Percentiles rank a stretch among this genome's conserved stretches.
phyloP scores from a whole-genome alignment of 2,888 invertebrate genomes.

The Athrips mouffetella region DNA sequence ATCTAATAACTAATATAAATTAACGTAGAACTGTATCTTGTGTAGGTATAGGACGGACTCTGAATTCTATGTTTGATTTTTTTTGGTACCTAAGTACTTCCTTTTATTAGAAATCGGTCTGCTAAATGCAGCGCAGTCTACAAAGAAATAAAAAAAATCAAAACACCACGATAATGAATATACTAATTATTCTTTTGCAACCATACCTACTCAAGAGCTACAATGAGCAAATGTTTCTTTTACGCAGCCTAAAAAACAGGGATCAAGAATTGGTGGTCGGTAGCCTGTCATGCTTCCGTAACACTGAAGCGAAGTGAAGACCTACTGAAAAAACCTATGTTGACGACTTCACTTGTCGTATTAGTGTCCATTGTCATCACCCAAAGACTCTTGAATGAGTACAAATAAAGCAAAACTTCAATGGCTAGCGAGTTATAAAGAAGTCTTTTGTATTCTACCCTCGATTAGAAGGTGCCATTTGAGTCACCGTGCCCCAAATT shows the following conservation, averaged over 20 bases:
- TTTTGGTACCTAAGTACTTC: too few relatives aligned
- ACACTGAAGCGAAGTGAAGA: background rate
- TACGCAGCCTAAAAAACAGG: slow-evolving; percentile 18
- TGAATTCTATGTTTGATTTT: too few relatives aligned
- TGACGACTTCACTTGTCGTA: background rate
- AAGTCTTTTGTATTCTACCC: background rate
- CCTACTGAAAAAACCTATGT: background rate
- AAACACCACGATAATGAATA: slow-evolving; percentile 45
- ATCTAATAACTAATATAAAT: too few relatives aligned
- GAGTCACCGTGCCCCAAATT: slow-evolving; percentile 50
- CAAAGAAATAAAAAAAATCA: slow-evolving; percentile 16
- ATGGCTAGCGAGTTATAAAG: background rate
- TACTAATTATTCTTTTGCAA: slow-evolving; percentile 50
- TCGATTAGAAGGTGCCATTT: slow-evolving; percentile 18
- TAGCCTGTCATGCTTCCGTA: slow-evolving; percentile 37
- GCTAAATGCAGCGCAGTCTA: too few relatives aligned
- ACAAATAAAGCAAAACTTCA: background rate
- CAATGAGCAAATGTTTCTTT: background rate
- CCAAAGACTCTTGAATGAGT: background rate
- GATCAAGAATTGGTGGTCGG: slow-evolving; percentile 32
- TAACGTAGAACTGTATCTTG: too few relatives aligned
- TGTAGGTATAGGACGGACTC: too few relatives aligned
- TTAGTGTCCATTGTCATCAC: background rate
- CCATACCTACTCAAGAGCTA: slow-evolving; percentile 31
- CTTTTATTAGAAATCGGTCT: too few relatives aligned